These are phyloP conservation scores for Polyploca ridens DNA, from an alignment of 2,888 invertebrate genomes.

Conservation along the genomic window DNA sequence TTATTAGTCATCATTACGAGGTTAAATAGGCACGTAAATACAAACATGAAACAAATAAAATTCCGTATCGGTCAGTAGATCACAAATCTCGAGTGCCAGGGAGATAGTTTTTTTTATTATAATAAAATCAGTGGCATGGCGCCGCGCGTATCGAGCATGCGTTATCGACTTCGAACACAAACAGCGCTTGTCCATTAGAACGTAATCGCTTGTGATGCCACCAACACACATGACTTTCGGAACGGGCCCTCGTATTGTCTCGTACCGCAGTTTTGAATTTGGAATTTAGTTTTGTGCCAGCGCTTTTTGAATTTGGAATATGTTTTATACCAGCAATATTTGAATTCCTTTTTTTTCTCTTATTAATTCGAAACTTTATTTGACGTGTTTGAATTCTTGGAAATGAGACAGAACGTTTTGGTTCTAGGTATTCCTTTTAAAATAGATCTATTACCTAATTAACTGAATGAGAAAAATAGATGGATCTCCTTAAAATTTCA, in stretches of 20 bases:
- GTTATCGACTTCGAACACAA: conserved; percentile 79
- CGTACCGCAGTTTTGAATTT: conserved; percentile 64
- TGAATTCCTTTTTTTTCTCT: conserved; percentile 16
- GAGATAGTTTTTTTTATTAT: conserved; percentile 53
- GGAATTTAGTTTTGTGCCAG: conserved; percentile 52
- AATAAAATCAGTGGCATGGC: conserved; percentile 80
- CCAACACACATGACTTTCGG: conserved; percentile 73
- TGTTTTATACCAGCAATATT: conserved; percentile 38
- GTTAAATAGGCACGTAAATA: conserved; percentile 17
- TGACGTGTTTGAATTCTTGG: not conserved
- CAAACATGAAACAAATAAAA: conserved; percentile 29
- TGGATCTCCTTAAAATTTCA: too few species aligned
- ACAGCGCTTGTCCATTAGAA: conserved; percentile 84
- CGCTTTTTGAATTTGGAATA: conserved; percentile 42
- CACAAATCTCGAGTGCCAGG: conserved; percentile 55
- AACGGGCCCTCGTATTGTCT: conserved; percentile 65
- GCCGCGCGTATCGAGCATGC: conserved; percentile 79
- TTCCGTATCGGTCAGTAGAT: conserved; percentile 61
- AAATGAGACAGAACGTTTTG: not conserved
- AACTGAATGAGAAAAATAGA: too few species aligned
- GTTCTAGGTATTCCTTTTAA: too few species aligned
- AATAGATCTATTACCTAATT: too few species aligned
- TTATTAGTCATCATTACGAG: not conserved
- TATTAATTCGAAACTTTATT: not conserved
- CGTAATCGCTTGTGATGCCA: conserved; percentile 83